These are phyloP conservation scores for Gobionotothen gibberifrons DNA, from an alignment of 2,797 vertebrate species.

Conservation along the genomic window DNA sequence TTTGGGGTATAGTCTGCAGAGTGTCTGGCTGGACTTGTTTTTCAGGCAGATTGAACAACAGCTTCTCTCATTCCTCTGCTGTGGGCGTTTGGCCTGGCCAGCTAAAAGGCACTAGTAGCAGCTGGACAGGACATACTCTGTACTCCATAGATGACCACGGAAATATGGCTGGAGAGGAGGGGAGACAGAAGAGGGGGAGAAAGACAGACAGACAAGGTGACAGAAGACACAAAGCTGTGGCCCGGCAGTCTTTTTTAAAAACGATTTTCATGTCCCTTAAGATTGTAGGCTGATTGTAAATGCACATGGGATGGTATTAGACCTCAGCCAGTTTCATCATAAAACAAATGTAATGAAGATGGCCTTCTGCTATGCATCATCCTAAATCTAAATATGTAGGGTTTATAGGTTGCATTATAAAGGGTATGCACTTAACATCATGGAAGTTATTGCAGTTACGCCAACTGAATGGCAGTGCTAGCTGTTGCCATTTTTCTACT, in stretches of 20 bases:
- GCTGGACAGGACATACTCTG: conserved; percentile 59
- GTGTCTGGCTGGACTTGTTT: conserved; percentile 57
- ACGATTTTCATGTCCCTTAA: conserved; percentile 17
- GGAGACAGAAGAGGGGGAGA: conserved; percentile 33
- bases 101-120: conserved; percentile 47
- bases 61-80: conserved; percentile 62
- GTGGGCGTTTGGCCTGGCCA: conserved; percentile 62
- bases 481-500: no score
- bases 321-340: conserved; percentile 5
- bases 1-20: conserved; percentile 32
- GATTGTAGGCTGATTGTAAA: conserved; percentile 47
- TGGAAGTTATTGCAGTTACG: no score
- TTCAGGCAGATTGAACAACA: conserved; percentile 59
- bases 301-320: conserved; percentile 56
- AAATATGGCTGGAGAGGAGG: conserved; percentile 33
- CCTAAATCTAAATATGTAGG: not conserved
- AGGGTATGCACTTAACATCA: no score
- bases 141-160: conserved; percentile 40
- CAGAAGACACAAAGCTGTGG: conserved; percentile 46
- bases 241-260: conserved; percentile 19
- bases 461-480: no score
- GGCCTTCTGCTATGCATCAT: not conserved
- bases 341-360: conserved; percentile 21
- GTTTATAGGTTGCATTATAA: not conserved
- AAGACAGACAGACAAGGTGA: conserved; percentile 56